Base-by-base conservation (phyloP, 2,888 invertebrate genomes). In the Ennomos quercinarius region DNA sequence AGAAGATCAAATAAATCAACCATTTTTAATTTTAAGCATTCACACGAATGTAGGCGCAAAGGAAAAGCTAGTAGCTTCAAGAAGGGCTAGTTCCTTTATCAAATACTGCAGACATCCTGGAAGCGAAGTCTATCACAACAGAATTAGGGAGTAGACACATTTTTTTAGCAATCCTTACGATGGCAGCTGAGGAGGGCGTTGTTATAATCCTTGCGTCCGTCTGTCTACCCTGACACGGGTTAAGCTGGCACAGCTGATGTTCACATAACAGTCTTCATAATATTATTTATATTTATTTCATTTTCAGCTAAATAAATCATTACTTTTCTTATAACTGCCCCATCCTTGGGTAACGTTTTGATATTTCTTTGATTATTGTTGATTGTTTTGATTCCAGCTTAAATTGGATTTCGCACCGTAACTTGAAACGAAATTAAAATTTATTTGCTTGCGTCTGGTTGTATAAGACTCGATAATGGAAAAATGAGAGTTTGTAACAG, bases 181-280 rank as follows among this genome's bases (percentile, higher is more conserved):
- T 63, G 64, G 68, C 73, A 77, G 76, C 55, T 64, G 67, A 71
- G 73, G 69, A 72, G 70, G 68, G 71, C 67, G 70, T 72, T 77
- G 73, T 71, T 77, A 74, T 83, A 82, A 81, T 78, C 81, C 81
- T 69, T 66, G 71, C 63, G 74, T 77, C 78, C 66, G 78, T 73
- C 82, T 69, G 80, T 78, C 77, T 63, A 43, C 27, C 48, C 63
- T 81, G 83, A 84, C 78, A 72, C 73, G 81, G 81, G 84, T 82
- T 71, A 70, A 76, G 72, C 74, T 73, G 68, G 57, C 63, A 62
- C 74, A 74, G 74, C 75, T 77, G 74, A 73, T 74, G 71, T 56
- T 58, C 57, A 47, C 54, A 58, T 36, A 38, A 45, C 39, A 35
- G 34, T 36, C 34, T 48, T 57, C 49, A 57, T 63, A 43, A 60